Conservation (phyloP, 1,140 invertebrate species). For the Doryteuthis pealeii region DNA sequence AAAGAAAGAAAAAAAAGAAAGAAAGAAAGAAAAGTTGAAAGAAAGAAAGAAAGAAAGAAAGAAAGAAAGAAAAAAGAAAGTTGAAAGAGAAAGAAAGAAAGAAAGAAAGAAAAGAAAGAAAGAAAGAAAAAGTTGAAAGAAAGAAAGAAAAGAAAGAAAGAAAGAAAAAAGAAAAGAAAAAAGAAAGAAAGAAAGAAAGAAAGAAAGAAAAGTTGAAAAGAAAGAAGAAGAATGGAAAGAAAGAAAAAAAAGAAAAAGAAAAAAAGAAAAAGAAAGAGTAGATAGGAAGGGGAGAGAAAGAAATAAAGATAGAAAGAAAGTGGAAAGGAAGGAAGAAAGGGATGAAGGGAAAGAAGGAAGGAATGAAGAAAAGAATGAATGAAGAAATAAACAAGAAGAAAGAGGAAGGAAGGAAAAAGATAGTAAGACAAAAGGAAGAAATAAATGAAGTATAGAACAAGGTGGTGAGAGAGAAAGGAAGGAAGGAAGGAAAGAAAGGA, state of each 20-base stretch:
- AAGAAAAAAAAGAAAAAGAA: not conserved
- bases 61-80: too few species aligned
- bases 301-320: not conserved
- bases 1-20: not conserved
- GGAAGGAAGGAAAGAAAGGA: too few species aligned
- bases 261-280: not conserved
- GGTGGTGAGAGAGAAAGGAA: too few species aligned
- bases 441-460: too few species aligned
- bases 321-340: not conserved
- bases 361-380: not conserved
- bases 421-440: too few species aligned
- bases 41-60: not conserved
- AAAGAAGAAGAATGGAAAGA: not conserved
- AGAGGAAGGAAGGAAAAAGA: too few species aligned
- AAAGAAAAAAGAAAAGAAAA: not conserved
- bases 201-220: not conserved
- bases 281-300: not conserved
- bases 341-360: not conserved
- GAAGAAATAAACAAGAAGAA: not conserved
- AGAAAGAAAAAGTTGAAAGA: not conserved
- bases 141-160: not conserved
- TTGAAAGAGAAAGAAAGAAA: too few species aligned
- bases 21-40: not conserved
- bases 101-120: not conserved
- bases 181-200: not conserved